Base-by-base conservation (phyloP, 2,888 invertebrate species). In the Chaetoderma sp. region DNA sequence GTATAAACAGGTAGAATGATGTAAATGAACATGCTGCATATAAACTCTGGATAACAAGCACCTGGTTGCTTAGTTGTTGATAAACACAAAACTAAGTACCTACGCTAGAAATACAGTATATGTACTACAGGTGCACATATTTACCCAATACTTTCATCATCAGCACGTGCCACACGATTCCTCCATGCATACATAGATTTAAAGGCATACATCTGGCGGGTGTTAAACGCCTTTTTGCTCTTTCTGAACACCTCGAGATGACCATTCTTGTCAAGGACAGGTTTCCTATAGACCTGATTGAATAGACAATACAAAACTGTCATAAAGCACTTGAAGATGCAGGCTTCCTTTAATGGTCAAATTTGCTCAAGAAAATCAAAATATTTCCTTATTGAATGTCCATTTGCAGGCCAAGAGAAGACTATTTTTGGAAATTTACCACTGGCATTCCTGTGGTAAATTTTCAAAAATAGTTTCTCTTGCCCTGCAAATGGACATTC, bases 111-210 rank as follows among this genome's bases (percentile, higher is more conserved):
- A 47, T 16, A 47, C 8, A 47, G 18, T 47, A 13, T n/a, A 8
- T 47, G 21, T 16, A 16, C 18, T 47, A 13, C 21, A 13, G 39
- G 39, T 13, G n/a, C 10, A 36, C 39, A 36, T 16, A 18, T 56
- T 86, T 84, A 93, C 90, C 91, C 92, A 45, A 90, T 90, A 83
- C 97, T 96, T 86, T 99, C 98, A 86, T 99, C 99, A 80, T 96
- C 92, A 60, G 89, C 86, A 30, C 98, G 88, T 0, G 97, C 96
- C 5, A 92, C 89, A 18, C 88, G 81, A 86, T 99, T 97, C 50
- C 99, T 89, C 98, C 98, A 99, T 56, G 89, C 89, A 86, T 91
- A 96, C 16, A 98, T 86, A 77, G 93, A 90, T 72, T 90, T 90
- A 33, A 98, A 88, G 0, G 96, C 97, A 78, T 90, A 91, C 83